phyloP scores from a whole-genome alignment of 2,888 invertebrate species.

The Aphelenchoides bicaudatus region DNA sequence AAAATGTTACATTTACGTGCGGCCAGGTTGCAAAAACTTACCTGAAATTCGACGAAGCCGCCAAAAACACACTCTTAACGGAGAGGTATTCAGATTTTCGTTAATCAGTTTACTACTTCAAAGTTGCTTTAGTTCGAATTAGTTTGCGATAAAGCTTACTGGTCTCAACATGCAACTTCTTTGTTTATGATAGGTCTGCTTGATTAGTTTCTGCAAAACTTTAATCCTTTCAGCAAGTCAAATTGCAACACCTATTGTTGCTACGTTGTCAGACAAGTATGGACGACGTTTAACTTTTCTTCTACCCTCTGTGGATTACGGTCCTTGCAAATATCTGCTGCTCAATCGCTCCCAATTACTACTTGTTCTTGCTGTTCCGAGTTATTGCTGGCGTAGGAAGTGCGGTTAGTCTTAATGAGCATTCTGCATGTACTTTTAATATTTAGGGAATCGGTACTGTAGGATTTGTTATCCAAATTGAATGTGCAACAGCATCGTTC shows the following conservation, averaged over 20 bases:
- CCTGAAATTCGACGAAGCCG: not conserved
- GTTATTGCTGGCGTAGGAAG: slow-evolving; percentile 54
- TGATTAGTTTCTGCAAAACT: slow-evolving; percentile 9
- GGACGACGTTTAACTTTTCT: slow-evolving; percentile 52
- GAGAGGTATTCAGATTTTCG: too few relatives aligned
- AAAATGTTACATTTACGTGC: slow-evolving; percentile 16
- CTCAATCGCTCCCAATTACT: slow-evolving; percentile 44
- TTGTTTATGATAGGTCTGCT: slow-evolving; percentile 48
- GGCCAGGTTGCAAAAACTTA: not conserved
- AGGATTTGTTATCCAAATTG: slow-evolving; percentile 39
- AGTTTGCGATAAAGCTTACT: slow-evolving; percentile 45
- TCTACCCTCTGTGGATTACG: slow-evolving; percentile 44
- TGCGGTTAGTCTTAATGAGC: slow-evolving; percentile 26
- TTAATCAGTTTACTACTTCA: not conserved
- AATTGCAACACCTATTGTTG: slow-evolving; percentile 46
- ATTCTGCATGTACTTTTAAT: not conserved
- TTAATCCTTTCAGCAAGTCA: slow-evolving; percentile 23
- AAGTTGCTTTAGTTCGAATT: slow-evolving; percentile 42
- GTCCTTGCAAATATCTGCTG: slow-evolving; percentile 49
- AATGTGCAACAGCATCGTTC: slow-evolving; percentile 37
- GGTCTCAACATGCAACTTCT: slow-evolving; percentile 45
- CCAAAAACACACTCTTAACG: slow-evolving; percentile 19
- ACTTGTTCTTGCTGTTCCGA: slow-evolving; percentile 46
- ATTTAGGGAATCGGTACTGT: slow-evolving; percentile 40
- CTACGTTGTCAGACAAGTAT: slow-evolving; percentile 48